Conservation (phyloP, 2,888 invertebrate species). For the Hirtodrosophila duncani region DNA sequence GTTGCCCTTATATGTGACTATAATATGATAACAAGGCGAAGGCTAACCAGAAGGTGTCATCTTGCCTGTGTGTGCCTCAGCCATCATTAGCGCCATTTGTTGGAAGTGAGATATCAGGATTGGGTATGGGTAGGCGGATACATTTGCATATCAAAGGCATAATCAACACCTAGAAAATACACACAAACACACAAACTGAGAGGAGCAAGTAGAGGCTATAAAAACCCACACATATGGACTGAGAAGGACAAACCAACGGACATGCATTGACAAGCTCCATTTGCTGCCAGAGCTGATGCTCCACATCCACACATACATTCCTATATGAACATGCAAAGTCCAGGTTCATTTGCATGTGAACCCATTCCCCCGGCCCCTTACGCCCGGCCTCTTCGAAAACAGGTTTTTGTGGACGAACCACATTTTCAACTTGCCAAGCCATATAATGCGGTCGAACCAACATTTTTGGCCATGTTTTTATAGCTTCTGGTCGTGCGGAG, state of each 20-base stretch:
- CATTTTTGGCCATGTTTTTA: conserved; percentile 9
- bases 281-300: too few species aligned
- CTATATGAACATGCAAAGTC: too few species aligned
- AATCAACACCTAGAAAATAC: conserved; percentile 65
- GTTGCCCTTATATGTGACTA: conserved; percentile 35
- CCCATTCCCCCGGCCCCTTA: conserved; percentile 3
- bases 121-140: conserved; percentile 24
- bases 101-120: conserved; percentile 8
- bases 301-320: conserved; percentile 4
- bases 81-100: conserved; percentile 68
- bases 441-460: too few species aligned
- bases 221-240: conserved; percentile 1
- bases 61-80: conserved; percentile 39
- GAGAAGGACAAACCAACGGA: conserved; percentile 21
- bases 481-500: conserved; percentile 53
- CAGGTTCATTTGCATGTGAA: conserved; percentile 52
- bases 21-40: conserved; percentile 31
- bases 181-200: conserved; percentile 9
- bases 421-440: conserved; percentile 3
- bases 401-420: conserved; percentile 1
- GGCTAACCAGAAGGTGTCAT: conserved; percentile 53
- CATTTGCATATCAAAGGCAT: conserved; percentile 73
- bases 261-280: conserved; percentile 57
- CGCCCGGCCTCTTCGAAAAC: background rate
- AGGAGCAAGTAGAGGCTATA: too few species aligned